Percentiles rank a stretch among this genome's conserved stretches.
phyloP scores from a whole-genome alignment of 2,797 vertebrate genomes.

The Pangasius macronema region DNA sequence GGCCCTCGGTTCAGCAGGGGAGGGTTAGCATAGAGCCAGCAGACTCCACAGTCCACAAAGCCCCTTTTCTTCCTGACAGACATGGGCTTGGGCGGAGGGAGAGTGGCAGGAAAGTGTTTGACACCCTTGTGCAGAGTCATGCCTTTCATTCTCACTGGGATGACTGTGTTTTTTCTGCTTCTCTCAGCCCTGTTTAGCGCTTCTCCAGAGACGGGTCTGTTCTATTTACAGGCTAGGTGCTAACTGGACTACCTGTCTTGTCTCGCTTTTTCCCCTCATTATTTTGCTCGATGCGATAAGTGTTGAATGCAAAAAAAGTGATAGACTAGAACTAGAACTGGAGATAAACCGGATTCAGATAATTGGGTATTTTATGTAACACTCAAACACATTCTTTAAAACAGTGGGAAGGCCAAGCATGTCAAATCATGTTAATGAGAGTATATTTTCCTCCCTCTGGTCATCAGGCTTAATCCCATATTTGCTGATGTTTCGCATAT shows the following conservation, averaged over 20 bases:
- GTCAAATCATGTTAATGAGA: constrained; percentile 51
- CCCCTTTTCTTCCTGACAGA: neutral
- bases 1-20: constrained; percentile 9
- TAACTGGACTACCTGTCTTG: constrained; percentile 22
- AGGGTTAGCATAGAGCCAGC: constrained; percentile 6
- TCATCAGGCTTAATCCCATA: constrained; percentile 46
- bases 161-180: neutral
- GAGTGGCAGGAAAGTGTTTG: constrained; percentile 1
- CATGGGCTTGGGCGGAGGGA: neutral
- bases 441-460: constrained; percentile 48
- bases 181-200: neutral
- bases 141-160: constrained; percentile 10
- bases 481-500: constrained; percentile 33
- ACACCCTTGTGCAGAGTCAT: neutral
- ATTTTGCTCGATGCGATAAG: constrained; percentile 20
- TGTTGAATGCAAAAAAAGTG: constrained; percentile 34
- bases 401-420: constrained; percentile 28
- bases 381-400: constrained; percentile 20
- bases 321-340: neutral
- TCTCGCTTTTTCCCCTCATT: neutral
- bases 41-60: constrained; percentile 5
- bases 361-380: constrained; percentile 40
- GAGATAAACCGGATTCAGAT: constrained; percentile 32
- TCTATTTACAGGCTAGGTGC: constrained; percentile 18
- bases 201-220: constrained; percentile 21